phyloP scores from a whole-genome alignment of 2,797 vertebrate species.

The Protonibea diacanthus region DNA sequence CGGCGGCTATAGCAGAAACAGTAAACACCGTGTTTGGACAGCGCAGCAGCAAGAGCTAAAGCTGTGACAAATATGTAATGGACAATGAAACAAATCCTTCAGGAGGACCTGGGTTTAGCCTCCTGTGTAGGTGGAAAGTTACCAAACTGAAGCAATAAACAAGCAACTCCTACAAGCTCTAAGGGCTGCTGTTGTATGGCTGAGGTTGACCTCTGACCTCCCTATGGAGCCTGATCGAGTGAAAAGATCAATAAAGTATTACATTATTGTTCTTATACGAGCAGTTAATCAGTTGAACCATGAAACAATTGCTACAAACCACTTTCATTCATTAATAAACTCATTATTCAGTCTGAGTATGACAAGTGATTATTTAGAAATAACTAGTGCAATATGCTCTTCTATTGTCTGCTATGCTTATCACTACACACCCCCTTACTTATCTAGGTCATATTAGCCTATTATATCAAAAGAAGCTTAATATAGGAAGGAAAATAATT shows the following conservation, averaged over 20 bases:
- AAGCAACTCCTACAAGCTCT: slow-evolving; percentile 19
- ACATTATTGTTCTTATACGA: slow-evolving; percentile 20
- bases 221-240: slow-evolving; percentile 11
- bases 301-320: neutral
- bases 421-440: slow-evolving; percentile 33
- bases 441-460: slow-evolving; percentile 65
- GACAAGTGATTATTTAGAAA: slow-evolving; percentile 36
- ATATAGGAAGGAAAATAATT: slow-evolving; percentile 57
- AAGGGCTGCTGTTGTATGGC: slow-evolving; percentile 20
- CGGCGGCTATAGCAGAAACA: neutral
- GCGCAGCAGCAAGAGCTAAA: slow-evolving; percentile 50
- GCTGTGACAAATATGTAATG: slow-evolving; percentile 49
- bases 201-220: slow-evolving; percentile 61
- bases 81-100: slow-evolving; percentile 16
- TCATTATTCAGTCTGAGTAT: slow-evolving; percentile 25
- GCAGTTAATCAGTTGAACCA: slow-evolving; percentile 21
- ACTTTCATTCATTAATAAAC: slow-evolving; percentile 32
- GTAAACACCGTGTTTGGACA: slow-evolving; percentile 27
- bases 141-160: slow-evolving; percentile 4
- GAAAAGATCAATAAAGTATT: slow-evolving; percentile 44
- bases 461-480: slow-evolving; percentile 46
- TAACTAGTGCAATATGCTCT: slow-evolving; percentile 28
- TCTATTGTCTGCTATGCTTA: slow-evolving; percentile 44
- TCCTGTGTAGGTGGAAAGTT: slow-evolving; percentile 18
- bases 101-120: slow-evolving; percentile 4